Conservation (phyloP, 2,888 invertebrate genomes). For the Thymelicus acteon region DNA sequence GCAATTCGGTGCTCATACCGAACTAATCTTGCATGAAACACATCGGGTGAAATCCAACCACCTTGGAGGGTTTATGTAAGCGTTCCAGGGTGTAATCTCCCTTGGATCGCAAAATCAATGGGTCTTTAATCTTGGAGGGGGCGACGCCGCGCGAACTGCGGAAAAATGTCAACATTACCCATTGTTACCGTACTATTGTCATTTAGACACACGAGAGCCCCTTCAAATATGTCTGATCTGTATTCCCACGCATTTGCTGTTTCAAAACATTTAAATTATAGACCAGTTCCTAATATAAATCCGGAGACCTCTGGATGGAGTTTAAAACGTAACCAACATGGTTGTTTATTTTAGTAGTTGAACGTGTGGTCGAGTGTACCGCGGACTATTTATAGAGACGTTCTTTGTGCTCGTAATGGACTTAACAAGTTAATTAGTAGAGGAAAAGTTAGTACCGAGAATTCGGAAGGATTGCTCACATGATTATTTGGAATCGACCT, state of each 20-base stretch:
- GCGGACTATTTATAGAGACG: slow-evolving; percentile 20
- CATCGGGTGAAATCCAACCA: slow-evolving; percentile 44
- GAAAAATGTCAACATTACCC: slow-evolving; percentile 70
- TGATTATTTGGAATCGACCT: slow-evolving; percentile 15
- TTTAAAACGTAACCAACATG: slow-evolving; percentile 14
- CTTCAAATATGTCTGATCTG: not conserved
- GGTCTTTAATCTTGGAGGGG: slow-evolving; percentile 49
- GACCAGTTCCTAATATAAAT: slow-evolving; percentile 1
- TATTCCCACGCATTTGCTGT: slow-evolving; percentile 7
- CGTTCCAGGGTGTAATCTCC: slow-evolving; percentile 69
- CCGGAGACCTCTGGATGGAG: slow-evolving; percentile 14
- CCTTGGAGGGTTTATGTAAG: slow-evolving; percentile 53
- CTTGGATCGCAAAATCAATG: slow-evolving; percentile 72
- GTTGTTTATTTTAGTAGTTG: slow-evolving; percentile 20
- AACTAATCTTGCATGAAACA: slow-evolving; percentile 64
- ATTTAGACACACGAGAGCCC: slow-evolving; percentile 31
- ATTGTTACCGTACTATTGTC: slow-evolving; percentile 55
- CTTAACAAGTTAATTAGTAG: slow-evolving; percentile 18
- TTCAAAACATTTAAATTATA: not conserved
- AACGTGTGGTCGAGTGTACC: slow-evolving; percentile 17
- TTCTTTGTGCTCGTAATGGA: slow-evolving; percentile 18
- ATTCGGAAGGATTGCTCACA: slow-evolving; percentile 9
- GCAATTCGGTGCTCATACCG: slow-evolving; percentile 41
- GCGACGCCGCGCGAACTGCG: slow-evolving; percentile 50
- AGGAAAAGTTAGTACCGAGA: slow-evolving; percentile 29